Percentiles rank a stretch among this genome's conserved stretches.
phyloP scores from a whole-genome alignment of 1,140 invertebrate genomes.

The Lineus longissimus region DNA sequence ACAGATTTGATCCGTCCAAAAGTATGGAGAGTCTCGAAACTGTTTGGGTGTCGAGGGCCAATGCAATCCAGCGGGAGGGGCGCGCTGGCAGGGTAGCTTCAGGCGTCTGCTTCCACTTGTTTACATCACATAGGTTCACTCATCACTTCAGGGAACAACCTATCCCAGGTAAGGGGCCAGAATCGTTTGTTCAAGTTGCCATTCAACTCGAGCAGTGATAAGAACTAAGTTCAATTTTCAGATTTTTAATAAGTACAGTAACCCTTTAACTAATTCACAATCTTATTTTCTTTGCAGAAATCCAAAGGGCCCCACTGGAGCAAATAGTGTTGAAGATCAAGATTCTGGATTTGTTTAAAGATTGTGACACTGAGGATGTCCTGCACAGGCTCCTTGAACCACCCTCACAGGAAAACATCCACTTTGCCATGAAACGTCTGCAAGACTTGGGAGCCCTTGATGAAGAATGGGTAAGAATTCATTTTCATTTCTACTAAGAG shows the following conservation, averaged over 20 bases:
- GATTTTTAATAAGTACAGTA: neutral
- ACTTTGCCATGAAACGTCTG: conserved; percentile 34
- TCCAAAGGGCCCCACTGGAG: conserved; percentile 49
- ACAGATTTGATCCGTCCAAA: conserved; percentile 72
- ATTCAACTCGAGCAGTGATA: too few relatives aligned
- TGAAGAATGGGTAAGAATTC: conserved; percentile 28
- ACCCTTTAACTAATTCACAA: neutral
- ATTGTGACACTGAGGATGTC: conserved; percentile 30
- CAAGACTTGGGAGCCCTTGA: conserved; percentile 48
- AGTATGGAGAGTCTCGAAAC: conserved; percentile 69
- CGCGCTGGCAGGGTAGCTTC: conserved; percentile 69
- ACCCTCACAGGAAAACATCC: conserved; percentile 34
- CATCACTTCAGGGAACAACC: conserved; percentile 44
- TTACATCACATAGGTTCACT: conserved; percentile 62
- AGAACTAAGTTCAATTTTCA: neutral
- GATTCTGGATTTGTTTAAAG: conserved; percentile 46
- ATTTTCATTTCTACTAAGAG: too few relatives aligned
- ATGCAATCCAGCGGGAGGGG: conserved; percentile 84
- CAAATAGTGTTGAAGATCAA: conserved; percentile 49
- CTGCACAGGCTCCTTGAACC: conserved; percentile 40
- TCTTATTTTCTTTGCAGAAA: conserved; percentile 33
- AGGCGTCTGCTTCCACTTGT: conserved; percentile 86
- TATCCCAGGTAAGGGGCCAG: conserved; percentile 39
- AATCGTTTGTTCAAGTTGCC: neutral
- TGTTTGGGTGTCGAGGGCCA: conserved; percentile 55